phyloP scores from a whole-genome alignment of 1,140 invertebrate species.

The Drosophila parabipectinata region DNA sequence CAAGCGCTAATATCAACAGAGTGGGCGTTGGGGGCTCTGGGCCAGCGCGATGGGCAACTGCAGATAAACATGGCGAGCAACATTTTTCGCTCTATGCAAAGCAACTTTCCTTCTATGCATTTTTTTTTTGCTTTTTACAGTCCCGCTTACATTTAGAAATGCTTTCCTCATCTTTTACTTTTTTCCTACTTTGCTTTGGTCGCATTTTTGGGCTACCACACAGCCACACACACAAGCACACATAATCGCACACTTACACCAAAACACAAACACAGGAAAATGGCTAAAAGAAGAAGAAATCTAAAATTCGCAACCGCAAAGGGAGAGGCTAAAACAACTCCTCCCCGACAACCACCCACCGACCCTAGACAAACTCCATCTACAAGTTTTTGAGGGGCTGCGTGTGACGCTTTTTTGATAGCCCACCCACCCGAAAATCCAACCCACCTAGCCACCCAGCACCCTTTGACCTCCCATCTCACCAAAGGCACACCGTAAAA shows the following conservation, averaged over 20 bases:
- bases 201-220: slow-evolving; percentile 69
- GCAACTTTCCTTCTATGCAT: slow-evolving; percentile 38
- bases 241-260: slow-evolving; percentile 18
- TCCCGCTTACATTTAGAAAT: slow-evolving; percentile 51
- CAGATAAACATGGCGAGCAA: slow-evolving; percentile 70
- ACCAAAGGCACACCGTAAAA: slow-evolving; percentile 12
- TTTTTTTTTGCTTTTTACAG: slow-evolving; percentile 1
- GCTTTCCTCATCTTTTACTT: slow-evolving; percentile 6
- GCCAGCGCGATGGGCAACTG: slow-evolving; percentile 64
- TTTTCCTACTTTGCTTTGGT: slow-evolving; percentile 30
- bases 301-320: slow-evolving; percentile 69
- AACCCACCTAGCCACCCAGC: neutral
- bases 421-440: slow-evolving; percentile 7
- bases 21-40: slow-evolving; percentile 2
- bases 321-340: slow-evolving; percentile 23
- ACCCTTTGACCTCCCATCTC: slow-evolving; percentile 1
- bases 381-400: slow-evolving; percentile 54
- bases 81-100: slow-evolving; percentile 74
- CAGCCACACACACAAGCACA: slow-evolving; percentile 49
- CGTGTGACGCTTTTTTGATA: slow-evolving; percentile 69
- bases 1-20: slow-evolving; percentile 67
- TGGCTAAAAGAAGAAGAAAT: slow-evolving; percentile 51
- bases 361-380: slow-evolving; percentile 65
- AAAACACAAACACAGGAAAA: slow-evolving; percentile 27
- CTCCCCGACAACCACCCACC: slow-evolving; percentile 13